Conservation (phyloP, 2,888 invertebrate genomes). For the Diloba caeruleocephala region DNA sequence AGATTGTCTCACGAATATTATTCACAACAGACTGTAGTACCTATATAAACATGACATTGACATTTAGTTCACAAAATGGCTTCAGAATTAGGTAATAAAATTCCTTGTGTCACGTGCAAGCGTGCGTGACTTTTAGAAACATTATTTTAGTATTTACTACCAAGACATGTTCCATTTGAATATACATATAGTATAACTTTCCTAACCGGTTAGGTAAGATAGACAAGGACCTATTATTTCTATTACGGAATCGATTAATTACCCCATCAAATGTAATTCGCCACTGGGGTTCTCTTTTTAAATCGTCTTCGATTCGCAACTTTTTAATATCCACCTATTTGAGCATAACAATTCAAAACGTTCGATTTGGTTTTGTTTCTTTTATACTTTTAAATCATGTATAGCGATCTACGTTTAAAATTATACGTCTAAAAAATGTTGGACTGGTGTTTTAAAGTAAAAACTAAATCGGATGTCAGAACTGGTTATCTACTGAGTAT, state of each 20-base stretch:
- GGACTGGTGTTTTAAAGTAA: constrained; percentile 37
- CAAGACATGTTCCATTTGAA: constrained; percentile 5
- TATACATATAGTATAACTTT: constrained; percentile 1
- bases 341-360: background rate
- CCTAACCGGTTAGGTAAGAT: constrained; percentile 1
- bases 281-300: background rate
- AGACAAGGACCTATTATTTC: constrained; percentile 2
- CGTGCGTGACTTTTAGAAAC: constrained; percentile 43
- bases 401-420: constrained; percentile 25
- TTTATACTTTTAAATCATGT: constrained; percentile 19
- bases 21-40: constrained; percentile 22
- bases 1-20: constrained; percentile 42
- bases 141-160: constrained; percentile 23
- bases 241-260: too few species aligned
- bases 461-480: constrained; percentile 35
- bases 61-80: constrained; percentile 43
- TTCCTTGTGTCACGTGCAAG: constrained; percentile 26
- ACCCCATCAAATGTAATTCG: background rate
- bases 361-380: background rate
- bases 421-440: constrained; percentile 35
- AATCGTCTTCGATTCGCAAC: background rate
- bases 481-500: constrained; percentile 20
- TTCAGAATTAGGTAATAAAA: constrained; percentile 38
- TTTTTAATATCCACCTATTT: background rate
- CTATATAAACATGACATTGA: constrained; percentile 41